A percentile compares a stretch with the other conserved stretches of the same genome.
Evolutionary conservation across 2,888 invertebrate species (phyloP).

Genomic region (Epinotia nisella): DNA sequence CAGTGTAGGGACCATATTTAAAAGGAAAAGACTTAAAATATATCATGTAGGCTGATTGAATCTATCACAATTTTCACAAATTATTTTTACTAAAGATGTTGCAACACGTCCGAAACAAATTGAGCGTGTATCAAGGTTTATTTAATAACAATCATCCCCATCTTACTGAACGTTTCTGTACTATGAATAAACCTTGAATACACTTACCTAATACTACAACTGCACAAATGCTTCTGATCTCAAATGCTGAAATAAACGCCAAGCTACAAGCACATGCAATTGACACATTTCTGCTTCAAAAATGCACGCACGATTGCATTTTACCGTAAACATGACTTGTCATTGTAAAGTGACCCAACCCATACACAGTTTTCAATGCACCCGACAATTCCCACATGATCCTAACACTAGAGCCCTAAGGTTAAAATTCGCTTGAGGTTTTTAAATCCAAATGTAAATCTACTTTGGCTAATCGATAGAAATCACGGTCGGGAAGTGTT

Average conservation of each 20-base stretch:
- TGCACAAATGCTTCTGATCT: not conserved
- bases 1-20: too few relatives aligned
- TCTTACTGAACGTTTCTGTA: too few relatives aligned
- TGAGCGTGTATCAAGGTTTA: too few relatives aligned
- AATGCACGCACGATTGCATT: conserved; percentile 56
- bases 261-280: not conserved
- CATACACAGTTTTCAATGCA: conserved; percentile 50
- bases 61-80: too few relatives aligned
- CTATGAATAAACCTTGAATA: too few relatives aligned
- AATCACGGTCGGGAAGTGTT: conserved; percentile 72
- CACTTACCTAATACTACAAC: too few relatives aligned
- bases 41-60: too few relatives aligned
- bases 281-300: conserved; percentile 44
- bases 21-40: too few relatives aligned
- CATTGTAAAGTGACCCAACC: conserved; percentile 56
- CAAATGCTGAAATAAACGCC: not conserved
- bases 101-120: too few relatives aligned
- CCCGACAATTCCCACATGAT: conserved; percentile 21
- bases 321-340: conserved; percentile 62
- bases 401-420: conserved; percentile 44
- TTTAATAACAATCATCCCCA: too few relatives aligned
- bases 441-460: conserved; percentile 53
- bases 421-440: conserved; percentile 53
- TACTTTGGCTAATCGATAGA: conserved; percentile 66
- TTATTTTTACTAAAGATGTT: too few relatives aligned